A percentile compares a stretch with the other conserved stretches of the same genome.
Evolutionary conservation across 2,113 vertebrate genomes (phyloP).

Genomic region (Hucho hucho): DNA sequence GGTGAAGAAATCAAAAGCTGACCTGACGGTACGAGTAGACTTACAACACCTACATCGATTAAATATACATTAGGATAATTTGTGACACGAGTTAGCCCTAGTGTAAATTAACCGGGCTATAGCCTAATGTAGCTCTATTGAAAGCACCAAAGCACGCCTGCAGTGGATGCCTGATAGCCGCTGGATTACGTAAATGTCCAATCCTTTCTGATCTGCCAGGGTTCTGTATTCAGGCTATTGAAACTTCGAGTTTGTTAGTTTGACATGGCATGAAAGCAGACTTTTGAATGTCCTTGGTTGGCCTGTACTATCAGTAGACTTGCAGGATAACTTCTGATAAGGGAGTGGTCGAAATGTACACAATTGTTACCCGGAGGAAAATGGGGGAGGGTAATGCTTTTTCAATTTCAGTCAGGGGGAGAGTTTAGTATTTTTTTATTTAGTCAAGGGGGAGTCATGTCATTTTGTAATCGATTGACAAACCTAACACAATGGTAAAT

Average conservation of each 20-base stretch:
- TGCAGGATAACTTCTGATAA: too few relatives aligned
- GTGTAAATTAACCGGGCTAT: background rate
- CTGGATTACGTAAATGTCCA: constrained; percentile 3
- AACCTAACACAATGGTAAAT: too few relatives aligned
- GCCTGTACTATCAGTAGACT: too few relatives aligned
- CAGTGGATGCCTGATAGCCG: background rate
- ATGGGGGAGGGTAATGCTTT: too few relatives aligned
- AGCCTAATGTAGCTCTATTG: background rate
- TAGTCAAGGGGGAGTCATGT: too few relatives aligned
- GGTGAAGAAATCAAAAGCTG: constrained; percentile 18
- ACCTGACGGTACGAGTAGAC: constrained; percentile 4
- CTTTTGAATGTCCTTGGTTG: background rate
- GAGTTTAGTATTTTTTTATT: too few relatives aligned
- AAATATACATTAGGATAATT: background rate
- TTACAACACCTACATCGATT: background rate
- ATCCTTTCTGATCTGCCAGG: background rate
- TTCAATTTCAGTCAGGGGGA: too few relatives aligned
- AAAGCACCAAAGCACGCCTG: background rate
- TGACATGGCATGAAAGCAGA: background rate
- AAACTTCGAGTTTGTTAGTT: background rate
- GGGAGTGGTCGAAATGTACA: too few relatives aligned
- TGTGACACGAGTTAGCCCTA: background rate
- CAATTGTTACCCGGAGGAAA: too few relatives aligned
- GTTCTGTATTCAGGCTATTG: background rate
- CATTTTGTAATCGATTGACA: too few relatives aligned